These are phyloP conservation scores for Ictalurus furcatus DNA, from an alignment of 2,113 vertebrate genomes.

Conservation along the genomic window DNA sequence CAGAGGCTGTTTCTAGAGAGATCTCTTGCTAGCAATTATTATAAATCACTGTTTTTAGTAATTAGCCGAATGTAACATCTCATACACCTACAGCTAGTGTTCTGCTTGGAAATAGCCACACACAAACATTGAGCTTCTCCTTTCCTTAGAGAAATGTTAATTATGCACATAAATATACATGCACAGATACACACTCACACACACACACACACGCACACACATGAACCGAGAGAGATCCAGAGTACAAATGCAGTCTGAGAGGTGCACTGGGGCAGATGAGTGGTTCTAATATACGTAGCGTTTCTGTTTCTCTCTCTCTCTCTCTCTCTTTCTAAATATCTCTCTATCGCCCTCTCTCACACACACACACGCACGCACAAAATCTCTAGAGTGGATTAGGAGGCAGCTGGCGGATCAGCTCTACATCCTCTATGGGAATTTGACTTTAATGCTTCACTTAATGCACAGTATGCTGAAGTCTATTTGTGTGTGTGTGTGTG, in stretches of 20 bases:
- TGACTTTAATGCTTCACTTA: conserved; percentile 51
- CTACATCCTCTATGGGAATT: conserved; percentile 54
- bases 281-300: conserved; percentile 28
- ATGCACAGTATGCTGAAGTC: conserved; percentile 19
- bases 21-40: not conserved
- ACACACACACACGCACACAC: conserved; percentile 12
- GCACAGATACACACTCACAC: not conserved
- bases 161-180: too few species aligned
- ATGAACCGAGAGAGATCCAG: not conserved
- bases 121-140: conserved; percentile 18
- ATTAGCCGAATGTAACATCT: not conserved
- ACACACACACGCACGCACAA: conserved; percentile 16
- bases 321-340: not conserved
- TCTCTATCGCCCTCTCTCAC: not conserved
- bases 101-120: conserved; percentile 13
- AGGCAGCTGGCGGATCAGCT: conserved; percentile 53
- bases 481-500: not conserved
- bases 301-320: not conserved
- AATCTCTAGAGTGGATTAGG: conserved; percentile 47
- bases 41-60: not conserved
- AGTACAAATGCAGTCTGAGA: conserved; percentile 32
- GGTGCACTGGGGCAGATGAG: conserved; percentile 35
- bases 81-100: not conserved
- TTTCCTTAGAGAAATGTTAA: conserved; percentile 13
- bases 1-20: not conserved